Evolutionary conservation across 2,797 vertebrate species (phyloP).

Genomic region (Typhlichthys eigenmanni): DNA sequence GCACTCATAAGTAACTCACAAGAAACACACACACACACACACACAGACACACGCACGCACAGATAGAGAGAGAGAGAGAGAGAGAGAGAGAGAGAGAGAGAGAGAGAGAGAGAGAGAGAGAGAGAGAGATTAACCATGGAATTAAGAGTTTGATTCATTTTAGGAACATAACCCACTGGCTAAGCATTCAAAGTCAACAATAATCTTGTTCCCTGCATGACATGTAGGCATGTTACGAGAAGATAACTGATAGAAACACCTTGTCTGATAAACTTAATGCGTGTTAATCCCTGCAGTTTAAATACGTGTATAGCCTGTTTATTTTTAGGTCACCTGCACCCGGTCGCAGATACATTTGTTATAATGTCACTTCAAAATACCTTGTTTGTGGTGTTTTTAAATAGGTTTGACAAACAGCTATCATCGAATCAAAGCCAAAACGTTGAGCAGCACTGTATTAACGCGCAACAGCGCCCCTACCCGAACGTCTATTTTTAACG

Average conservation of each 20-base stretch:
- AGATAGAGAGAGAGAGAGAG: too few relatives aligned
- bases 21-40: constrained; percentile 18
- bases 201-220: constrained; percentile 27
- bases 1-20: background rate
- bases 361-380: too few relatives aligned
- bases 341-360: too few relatives aligned
- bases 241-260: background rate
- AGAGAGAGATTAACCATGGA: background rate
- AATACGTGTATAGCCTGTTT: too few relatives aligned
- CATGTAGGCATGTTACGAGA: constrained; percentile 16
- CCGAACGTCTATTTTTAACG: constrained; percentile 20
- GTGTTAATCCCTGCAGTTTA: too few relatives aligned
- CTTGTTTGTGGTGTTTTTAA: too few relatives aligned
- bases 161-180: background rate
- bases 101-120: too few relatives aligned
- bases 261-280: too few relatives aligned
- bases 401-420: background rate
- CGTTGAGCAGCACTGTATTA: background rate
- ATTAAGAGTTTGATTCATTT: background rate
- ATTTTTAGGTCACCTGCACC: too few relatives aligned
- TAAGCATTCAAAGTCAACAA: constrained; percentile 4
- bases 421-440: background rate
- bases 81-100: too few relatives aligned
- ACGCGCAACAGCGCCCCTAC: constrained; percentile 62
- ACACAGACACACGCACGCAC: background rate